Evolutionary conservation across 1,140 invertebrate species (phyloP).

Genomic region (Lordiphosa collinella): DNA sequence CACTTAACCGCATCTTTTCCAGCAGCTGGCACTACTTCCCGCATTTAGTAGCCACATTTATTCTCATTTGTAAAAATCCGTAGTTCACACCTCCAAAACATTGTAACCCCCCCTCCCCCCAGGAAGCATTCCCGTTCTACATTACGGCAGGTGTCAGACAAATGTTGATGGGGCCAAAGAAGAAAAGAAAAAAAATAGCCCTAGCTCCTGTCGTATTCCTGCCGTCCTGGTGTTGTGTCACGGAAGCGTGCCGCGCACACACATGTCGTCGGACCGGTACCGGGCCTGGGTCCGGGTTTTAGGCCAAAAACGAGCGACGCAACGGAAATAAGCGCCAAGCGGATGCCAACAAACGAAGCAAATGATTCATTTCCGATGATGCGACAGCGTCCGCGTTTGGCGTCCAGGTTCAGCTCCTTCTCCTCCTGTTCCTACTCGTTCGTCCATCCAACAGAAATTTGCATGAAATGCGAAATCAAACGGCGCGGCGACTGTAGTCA

Average conservation of each 20-base stretch:
- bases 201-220: not conserved
- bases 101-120: no score
- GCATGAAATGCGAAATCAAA: conserved; percentile 75
- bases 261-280: conserved; percentile 51
- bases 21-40: no score
- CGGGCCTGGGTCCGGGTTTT: conserved; percentile 25
- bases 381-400: conserved; percentile 53
- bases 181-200: not conserved
- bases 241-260: conserved; percentile 73
- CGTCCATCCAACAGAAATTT: conserved; percentile 62
- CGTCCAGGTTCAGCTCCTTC: conserved; percentile 18
- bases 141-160: conserved; percentile 1
- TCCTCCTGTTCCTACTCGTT: no score
- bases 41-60: no score
- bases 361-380: conserved; percentile 80
- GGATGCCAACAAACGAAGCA: conserved; percentile 79
- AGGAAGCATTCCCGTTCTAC: no score
- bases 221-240: conserved; percentile 57
- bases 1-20: no score
- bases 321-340: conserved; percentile 79
- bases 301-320: conserved; percentile 41
- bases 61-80: no score
- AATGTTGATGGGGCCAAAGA: conserved; percentile 10
- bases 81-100: no score
- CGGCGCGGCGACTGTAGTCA: conserved; percentile 28